These are phyloP conservation scores for Bucco capensis DNA, from an alignment of 2,113 vertebrate genomes.

Conservation along the genomic window DNA sequence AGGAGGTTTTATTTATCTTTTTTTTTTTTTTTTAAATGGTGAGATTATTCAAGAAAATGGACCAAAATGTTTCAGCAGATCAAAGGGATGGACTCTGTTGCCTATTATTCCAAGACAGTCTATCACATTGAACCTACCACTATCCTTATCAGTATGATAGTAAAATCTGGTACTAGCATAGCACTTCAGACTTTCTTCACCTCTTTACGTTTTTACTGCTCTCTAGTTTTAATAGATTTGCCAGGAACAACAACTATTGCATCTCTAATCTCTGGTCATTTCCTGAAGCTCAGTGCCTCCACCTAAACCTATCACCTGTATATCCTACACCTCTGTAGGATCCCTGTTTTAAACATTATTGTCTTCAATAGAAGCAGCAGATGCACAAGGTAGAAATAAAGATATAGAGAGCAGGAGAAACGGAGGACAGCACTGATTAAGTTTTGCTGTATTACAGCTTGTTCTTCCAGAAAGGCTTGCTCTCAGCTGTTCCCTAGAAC, in stretches of 20 bases:
- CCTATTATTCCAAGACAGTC: not conserved
- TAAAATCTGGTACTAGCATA: not conserved
- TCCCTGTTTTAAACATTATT: not conserved
- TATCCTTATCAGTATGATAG: not conserved
- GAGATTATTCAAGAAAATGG: not conserved
- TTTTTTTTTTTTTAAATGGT: not conserved
- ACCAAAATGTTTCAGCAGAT: not conserved
- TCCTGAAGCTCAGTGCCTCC: not conserved
- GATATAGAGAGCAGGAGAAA: slow-evolving; percentile 41
- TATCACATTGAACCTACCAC: not conserved
- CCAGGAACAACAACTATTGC: not conserved
- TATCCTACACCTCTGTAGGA: not conserved
- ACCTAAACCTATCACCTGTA: not conserved
- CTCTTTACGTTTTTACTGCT: not conserved
- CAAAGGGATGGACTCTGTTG: not conserved
- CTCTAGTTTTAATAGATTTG: not conserved
- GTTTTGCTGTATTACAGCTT: slow-evolving; percentile 55
- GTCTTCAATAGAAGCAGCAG: slow-evolving; percentile 27
- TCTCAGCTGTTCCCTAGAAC: slow-evolving; percentile 45
- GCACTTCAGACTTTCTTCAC: not conserved
- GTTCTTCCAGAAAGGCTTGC: slow-evolving; percentile 48
- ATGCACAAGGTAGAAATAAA: slow-evolving; percentile 51
- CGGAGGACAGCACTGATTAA: slow-evolving; percentile 49
- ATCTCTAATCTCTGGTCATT: not conserved
- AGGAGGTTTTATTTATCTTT: not conserved